These are phyloP conservation scores for Pimephales promelas DNA, from an alignment of 2,113 vertebrate species.

Conservation along the genomic window DNA sequence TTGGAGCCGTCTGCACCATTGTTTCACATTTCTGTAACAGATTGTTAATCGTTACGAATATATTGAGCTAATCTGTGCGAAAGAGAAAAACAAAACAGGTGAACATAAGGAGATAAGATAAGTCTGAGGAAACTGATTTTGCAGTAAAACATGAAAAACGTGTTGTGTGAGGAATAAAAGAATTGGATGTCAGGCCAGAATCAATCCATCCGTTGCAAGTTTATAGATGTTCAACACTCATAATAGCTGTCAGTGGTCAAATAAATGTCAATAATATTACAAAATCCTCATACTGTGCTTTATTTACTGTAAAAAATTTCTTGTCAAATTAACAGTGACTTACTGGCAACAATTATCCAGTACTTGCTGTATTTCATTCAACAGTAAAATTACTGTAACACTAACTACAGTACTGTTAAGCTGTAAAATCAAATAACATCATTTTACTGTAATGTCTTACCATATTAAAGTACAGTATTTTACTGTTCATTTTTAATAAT, in stretches of 20 bases:
- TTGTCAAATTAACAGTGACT: too few species aligned
- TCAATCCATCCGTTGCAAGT: not conserved
- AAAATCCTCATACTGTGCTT: not conserved
- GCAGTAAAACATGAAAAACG: not conserved
- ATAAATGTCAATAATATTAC: not conserved
- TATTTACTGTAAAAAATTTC: too few species aligned
- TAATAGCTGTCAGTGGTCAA: not conserved
- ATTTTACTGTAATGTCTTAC: too few species aligned
- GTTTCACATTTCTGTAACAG: conserved; percentile 14
- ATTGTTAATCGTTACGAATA: not conserved
- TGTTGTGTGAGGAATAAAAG: not conserved
- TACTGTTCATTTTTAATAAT: too few species aligned
- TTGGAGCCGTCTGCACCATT: not conserved
- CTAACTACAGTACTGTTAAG: too few species aligned
- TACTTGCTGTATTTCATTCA: too few species aligned
- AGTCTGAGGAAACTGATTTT: not conserved
- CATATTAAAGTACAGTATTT: too few species aligned
- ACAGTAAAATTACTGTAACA: too few species aligned
- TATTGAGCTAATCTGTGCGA: not conserved
- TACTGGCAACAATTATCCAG: too few species aligned
- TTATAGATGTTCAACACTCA: not conserved
- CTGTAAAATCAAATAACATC: too few species aligned
- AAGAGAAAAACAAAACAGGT: not conserved
- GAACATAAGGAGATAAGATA: conserved; percentile 10
- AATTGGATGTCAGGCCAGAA: not conserved